Evolutionary conservation across 2,113 vertebrate species (phyloP).

Genomic region (Sphyrna mokarran): DNA sequence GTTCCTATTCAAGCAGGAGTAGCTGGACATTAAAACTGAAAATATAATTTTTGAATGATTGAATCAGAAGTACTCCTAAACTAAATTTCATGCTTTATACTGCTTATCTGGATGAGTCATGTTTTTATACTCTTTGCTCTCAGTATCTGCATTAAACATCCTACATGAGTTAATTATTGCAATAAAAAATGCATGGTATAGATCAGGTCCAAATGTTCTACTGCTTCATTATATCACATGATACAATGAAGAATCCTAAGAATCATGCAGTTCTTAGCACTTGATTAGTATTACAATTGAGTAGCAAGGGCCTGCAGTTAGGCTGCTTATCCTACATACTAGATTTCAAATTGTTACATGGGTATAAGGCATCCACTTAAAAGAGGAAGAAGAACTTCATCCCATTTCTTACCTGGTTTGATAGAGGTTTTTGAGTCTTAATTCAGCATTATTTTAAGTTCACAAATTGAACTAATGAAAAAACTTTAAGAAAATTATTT

Average conservation of each 20-base stretch:
- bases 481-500: neutral
- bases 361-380: neutral
- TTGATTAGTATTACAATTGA: neutral
- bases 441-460: neutral
- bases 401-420: neutral
- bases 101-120: neutral
- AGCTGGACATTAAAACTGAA: neutral
- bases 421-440: neutral
- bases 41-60: constrained; percentile 14
- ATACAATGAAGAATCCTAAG: neutral
- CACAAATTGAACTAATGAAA: neutral
- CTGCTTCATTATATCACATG: neutral
- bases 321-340: neutral
- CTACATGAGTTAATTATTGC: neutral
- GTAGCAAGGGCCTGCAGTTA: neutral
- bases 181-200: neutral
- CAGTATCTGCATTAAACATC: neutral
- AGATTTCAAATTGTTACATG: neutral
- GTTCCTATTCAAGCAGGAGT: neutral
- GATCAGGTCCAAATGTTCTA: neutral
- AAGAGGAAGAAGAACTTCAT: neutral
- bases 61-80: neutral
- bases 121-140: neutral
- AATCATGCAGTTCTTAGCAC: neutral
- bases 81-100: neutral